Evolutionary conservation across 2,113 vertebrate species (phyloP).

Genomic region (Lophura nycthemera): DNA sequence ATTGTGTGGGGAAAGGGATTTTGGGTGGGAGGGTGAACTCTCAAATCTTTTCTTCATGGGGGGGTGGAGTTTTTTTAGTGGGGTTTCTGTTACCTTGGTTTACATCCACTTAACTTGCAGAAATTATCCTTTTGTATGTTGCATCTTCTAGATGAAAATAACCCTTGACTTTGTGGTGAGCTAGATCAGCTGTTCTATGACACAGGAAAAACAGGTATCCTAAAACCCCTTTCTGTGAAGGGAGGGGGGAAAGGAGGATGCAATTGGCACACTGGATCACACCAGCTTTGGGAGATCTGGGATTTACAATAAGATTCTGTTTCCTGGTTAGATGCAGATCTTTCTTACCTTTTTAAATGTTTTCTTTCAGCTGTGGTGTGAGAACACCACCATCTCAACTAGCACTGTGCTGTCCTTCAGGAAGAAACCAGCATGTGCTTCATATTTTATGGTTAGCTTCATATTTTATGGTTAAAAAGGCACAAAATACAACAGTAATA

Average conservation of each 20-base stretch:
- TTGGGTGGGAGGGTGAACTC: constrained; percentile 65
- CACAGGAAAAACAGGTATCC: constrained; percentile 44
- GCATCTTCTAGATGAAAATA: constrained; percentile 65
- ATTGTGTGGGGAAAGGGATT: constrained; percentile 35
- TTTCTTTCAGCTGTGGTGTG: constrained; percentile 32
- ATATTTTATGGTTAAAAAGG: constrained; percentile 79
- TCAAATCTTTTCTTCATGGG: constrained; percentile 1
- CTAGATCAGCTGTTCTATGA: constrained; percentile 52
- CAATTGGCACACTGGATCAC: constrained; percentile 61
- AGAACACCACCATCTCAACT: constrained; percentile 71
- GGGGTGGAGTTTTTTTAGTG: neutral
- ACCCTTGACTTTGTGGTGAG: constrained; percentile 61
- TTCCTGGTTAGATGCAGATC: constrained; percentile 40
- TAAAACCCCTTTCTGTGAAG: neutral
- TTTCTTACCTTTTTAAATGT: constrained; percentile 30
- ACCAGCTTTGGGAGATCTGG: constrained; percentile 23
- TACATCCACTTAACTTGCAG: constrained; percentile 74
- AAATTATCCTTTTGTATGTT: constrained; percentile 55
- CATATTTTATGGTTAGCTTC: constrained; percentile 76
- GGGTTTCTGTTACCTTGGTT: constrained; percentile 33
- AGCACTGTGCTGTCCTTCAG: constrained; percentile 59
- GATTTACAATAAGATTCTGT: constrained; percentile 9
- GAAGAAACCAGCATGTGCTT: constrained; percentile 51
- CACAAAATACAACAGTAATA: constrained; percentile 73
- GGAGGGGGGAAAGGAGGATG: neutral